Evolutionary conservation across 1,140 invertebrate species (phyloP).

Genomic region (Cydia splendana): DNA sequence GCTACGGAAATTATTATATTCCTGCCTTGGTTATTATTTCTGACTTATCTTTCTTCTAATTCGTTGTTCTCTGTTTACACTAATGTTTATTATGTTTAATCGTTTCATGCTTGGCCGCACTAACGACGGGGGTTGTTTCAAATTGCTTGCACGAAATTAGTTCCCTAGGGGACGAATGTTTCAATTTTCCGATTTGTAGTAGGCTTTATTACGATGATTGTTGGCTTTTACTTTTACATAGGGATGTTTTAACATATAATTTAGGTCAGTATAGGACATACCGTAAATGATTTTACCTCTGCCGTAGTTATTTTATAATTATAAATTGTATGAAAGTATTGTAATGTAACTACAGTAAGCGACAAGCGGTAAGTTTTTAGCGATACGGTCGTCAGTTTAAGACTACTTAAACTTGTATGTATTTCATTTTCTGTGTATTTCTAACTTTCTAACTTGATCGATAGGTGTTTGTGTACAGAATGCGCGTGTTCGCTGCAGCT

Average conservation of each 20-base stretch:
- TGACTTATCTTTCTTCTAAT: neutral
- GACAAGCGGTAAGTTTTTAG: too few species aligned
- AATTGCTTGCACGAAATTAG: constrained; percentile 27
- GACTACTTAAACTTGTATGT: too few species aligned
- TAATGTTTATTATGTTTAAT: constrained; percentile 1
- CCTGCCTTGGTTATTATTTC: neutral
- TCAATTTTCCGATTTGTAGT: constrained; percentile 16
- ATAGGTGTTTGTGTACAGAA: constrained; percentile 24
- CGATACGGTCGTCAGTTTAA: too few species aligned
- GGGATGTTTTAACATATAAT: too few species aligned
- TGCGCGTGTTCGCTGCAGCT: constrained; percentile 69
- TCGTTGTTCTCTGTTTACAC: neutral
- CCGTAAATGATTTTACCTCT: too few species aligned
- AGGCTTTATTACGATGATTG: neutral
- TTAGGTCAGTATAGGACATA: too few species aligned
- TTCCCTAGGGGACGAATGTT: constrained; percentile 12
- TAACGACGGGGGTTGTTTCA: constrained; percentile 19
- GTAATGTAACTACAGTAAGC: too few species aligned
- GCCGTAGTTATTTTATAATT: too few species aligned
- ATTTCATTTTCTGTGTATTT: too few species aligned
- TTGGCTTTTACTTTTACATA: neutral
- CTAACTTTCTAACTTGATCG: neutral
- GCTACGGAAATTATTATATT: neutral
- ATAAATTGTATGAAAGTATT: too few species aligned
- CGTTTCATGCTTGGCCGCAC: constrained; percentile 16